phyloP scores from a whole-genome alignment of 1,140 invertebrate genomes.

The Euglossa dilemma region DNA sequence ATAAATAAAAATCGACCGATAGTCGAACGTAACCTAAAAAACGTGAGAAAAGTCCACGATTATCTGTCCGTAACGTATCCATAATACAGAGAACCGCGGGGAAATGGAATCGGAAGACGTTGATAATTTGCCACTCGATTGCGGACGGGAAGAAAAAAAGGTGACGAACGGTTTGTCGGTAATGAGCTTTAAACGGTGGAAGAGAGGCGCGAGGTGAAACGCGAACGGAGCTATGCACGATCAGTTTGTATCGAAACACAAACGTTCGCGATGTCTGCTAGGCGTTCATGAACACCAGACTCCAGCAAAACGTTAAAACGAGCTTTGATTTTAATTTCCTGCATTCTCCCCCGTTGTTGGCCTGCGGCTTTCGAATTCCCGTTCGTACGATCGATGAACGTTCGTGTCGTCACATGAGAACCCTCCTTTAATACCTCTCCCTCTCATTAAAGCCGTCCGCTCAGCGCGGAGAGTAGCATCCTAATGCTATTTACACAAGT shows the following conservation, averaged over 20 bases:
- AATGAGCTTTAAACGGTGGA: constrained; percentile 16
- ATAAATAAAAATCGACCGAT: no score
- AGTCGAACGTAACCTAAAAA: no score
- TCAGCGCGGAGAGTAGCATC: constrained; percentile 64
- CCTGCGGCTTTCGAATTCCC: constrained; percentile 63
- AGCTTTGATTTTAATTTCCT: constrained; percentile 64
- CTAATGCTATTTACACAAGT: constrained; percentile 72
- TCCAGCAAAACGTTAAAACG: constrained; percentile 52
- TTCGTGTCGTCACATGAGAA: constrained; percentile 65
- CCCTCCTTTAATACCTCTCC: constrained; percentile 65
- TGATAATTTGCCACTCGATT: constrained; percentile 17
- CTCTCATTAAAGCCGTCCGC: constrained; percentile 68
- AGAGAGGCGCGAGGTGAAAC: not conserved
- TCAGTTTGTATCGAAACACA: not conserved
- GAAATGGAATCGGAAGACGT: constrained; percentile 13
- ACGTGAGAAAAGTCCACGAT: not conserved
- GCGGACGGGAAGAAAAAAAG: not conserved
- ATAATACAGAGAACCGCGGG: not conserved
- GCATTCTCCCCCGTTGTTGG: constrained; percentile 23
- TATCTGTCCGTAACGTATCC: not conserved
- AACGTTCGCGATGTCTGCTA: not conserved
- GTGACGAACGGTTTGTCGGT: not conserved
- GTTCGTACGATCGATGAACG: constrained; percentile 65
- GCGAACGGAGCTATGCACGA: not conserved
- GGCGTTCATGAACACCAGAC: not conserved